Evolutionary conservation across 2,888 invertebrate species (phyloP).

Genomic region (Glyphotaelius pellucidus): DNA sequence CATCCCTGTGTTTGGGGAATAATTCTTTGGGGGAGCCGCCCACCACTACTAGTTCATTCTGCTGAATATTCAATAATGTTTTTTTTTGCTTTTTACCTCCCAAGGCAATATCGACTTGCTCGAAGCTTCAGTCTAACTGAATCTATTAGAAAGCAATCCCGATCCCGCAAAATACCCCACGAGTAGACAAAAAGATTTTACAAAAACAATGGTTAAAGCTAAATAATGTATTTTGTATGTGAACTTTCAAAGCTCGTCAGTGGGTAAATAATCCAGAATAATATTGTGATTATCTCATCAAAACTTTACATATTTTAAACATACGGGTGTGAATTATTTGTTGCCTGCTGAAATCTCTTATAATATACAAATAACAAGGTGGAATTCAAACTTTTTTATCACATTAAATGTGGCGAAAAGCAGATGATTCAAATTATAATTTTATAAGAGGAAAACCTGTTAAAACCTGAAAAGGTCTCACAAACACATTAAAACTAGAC

Average conservation of each 20-base stretch:
- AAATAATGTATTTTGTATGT: background rate
- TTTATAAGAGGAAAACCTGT: no score
- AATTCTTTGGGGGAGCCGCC: constrained; percentile 16
- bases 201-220: background rate
- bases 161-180: background rate
- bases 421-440: no score
- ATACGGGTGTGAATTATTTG: background rate
- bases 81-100: constrained; percentile 38
- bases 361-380: background rate
- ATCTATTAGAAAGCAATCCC: constrained; percentile 42
- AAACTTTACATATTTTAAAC: background rate
- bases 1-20: background rate
- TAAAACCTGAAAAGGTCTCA: no score
- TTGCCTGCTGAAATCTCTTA: background rate
- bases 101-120: constrained; percentile 37
- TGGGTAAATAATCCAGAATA: background rate
- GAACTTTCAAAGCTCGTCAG: background rate
- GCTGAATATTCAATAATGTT: constrained; percentile 47
- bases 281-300: no score
- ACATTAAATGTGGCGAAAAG: no score
- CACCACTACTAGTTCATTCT: constrained; percentile 21
- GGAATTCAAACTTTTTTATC: no score
- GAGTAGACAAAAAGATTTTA: background rate
- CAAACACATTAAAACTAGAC: no score
- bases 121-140: constrained; percentile 37